Evolutionary conservation across 2,888 invertebrate species (phyloP), one percentile per base, ranked within the genome.

Genomic region (Polydrusus cervinus): DNA sequence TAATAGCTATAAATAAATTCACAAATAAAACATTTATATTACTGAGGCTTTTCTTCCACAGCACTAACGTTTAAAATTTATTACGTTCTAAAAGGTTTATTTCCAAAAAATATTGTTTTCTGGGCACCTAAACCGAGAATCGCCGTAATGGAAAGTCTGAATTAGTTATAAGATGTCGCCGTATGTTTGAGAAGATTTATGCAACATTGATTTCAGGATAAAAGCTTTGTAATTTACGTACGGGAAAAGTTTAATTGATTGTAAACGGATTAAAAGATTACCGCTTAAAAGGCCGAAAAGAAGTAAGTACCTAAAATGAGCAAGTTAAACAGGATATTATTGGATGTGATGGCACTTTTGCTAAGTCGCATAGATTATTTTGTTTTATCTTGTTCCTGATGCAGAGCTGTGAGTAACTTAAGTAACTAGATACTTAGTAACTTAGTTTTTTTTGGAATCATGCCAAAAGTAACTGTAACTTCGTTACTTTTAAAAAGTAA

Each of bases 51-150:
- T 1, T 25, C 11, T 71, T 51, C 38, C 53, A 34, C 43, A 7
- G 9, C 7, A 7, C 40, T 14, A 30, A 55, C 8, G 20, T 13
- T 55, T 43, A 43, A 16, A 40, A 66, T 65, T 65, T 72, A 66
- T 65, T 34, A 53, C 14, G 61, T 38, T 51, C 45, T 47, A 68
- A 73, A 73, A 73, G 60, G 62, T 73, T 68, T 62, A 68, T 68
- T 71, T 53, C 40, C 34, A 16, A 70, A 53, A 62, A 71, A 64
- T 71, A 64, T 71, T 53, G 53, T 71, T 64, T 64, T 71, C 43
- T 53, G 25, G 62, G 62, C 25, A 62, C 49, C 34, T 9, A 57
- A 57, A 57, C 34, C 14, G 30, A 30, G 30, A 55, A n/a, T 55
- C 55, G 30, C 55, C 25, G 30, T 55, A 55, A 55, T 55, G 55